These are phyloP conservation scores for Semaprochilodus insignis DNA, from an alignment of 2,797 vertebrate genomes.

Conservation along the genomic window DNA sequence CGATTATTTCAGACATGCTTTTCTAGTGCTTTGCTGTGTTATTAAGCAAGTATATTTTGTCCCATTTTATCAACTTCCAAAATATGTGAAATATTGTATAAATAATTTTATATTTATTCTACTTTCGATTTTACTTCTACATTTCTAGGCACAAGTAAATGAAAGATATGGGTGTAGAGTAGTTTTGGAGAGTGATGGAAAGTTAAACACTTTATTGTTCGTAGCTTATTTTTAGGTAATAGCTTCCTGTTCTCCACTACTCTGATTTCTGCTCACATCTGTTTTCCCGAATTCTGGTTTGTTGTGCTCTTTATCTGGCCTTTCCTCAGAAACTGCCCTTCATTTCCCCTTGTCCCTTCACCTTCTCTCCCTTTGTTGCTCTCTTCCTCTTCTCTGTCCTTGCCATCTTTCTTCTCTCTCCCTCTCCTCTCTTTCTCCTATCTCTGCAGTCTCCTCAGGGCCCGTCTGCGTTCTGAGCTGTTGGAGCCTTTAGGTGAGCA, in stretches of 20 bases:
- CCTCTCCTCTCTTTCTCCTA: conserved; percentile 69
- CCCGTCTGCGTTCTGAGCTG: conserved; percentile 90
- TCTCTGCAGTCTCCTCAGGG: conserved; percentile 91
- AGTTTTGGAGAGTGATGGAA: neutral
- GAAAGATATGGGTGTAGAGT: neutral
- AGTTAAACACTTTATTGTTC: neutral
- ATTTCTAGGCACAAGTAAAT: neutral
- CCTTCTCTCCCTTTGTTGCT: conserved; percentile 4
- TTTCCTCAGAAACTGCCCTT: neutral
- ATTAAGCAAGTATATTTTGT: no score
- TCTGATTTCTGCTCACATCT: neutral
- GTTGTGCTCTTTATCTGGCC: neutral
- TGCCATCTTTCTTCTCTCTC: conserved; percentile 63
- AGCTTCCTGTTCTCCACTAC: neutral
- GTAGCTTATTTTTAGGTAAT: neutral
- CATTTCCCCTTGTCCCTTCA: conserved; percentile 15
- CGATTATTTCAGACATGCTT: no score
- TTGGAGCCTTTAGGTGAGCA: conserved; percentile 83
- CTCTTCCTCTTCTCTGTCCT: conserved; percentile 62
- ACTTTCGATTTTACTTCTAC: neutral
- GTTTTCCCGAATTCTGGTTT: neutral
- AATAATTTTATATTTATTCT: neutral
- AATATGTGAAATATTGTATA: neutral
- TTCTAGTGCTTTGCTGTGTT: no score
- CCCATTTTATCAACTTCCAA: no score